These are phyloP conservation scores for Embidobia sp. DNA, from an alignment of 2,888 invertebrate genomes.

Conservation along the genomic window DNA sequence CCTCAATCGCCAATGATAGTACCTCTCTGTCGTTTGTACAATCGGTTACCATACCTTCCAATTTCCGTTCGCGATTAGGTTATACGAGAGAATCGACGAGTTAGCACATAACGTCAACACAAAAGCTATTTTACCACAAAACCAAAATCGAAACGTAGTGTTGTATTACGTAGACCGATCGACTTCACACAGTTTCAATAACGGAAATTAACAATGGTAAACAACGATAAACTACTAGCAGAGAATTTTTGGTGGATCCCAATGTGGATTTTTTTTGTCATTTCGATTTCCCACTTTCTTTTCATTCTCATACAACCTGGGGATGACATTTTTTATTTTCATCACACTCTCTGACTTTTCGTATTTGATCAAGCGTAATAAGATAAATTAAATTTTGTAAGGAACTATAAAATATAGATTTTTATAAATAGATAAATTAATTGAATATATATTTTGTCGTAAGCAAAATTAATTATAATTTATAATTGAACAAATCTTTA, in stretches of 20 bases:
- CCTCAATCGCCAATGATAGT: slow-evolving; percentile 54
- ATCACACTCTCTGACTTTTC: no score
- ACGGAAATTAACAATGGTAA: slow-evolving; percentile 56
- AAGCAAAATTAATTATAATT: no score
- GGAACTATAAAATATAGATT: no score
- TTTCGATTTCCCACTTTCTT: not conserved
- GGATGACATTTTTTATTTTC: no score
- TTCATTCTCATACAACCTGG: no score
- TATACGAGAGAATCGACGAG: slow-evolving; percentile 61
- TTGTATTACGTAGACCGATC: slow-evolving; percentile 50
- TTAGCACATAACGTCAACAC: slow-evolving; percentile 52
- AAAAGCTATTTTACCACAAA: slow-evolving; percentile 55
- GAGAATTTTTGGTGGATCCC: slow-evolving; percentile 2
- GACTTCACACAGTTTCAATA: slow-evolving; percentile 47
- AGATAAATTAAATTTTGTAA: no score
- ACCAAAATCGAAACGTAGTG: slow-evolving; percentile 57
- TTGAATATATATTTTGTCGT: no score
- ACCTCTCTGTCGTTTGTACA: slow-evolving; percentile 48
- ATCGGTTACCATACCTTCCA: slow-evolving; percentile 61
- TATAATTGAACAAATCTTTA: no score
- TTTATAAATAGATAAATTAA: no score
- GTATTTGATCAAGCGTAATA: no score
- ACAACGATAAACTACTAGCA: slow-evolving; percentile 25
- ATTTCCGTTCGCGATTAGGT: slow-evolving; percentile 62
- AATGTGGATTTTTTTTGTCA: not conserved